Evolutionary conservation across 2,888 invertebrate species (phyloP), one percentile per base, ranked within the genome.

Genomic region (Macrosoma leucophasiata): DNA sequence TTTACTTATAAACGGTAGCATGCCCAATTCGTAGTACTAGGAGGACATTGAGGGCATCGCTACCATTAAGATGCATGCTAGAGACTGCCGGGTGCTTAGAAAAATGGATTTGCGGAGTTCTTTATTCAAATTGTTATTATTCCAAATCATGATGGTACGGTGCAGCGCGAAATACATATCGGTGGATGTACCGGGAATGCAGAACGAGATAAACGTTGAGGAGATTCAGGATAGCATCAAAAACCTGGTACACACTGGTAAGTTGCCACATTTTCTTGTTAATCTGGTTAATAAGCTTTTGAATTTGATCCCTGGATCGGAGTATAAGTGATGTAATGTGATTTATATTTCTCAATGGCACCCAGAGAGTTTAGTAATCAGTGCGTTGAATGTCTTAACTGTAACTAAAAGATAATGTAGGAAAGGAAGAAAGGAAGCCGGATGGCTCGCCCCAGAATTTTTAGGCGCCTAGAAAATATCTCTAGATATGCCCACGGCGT

Each of bases 31-130:
- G 32, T 58, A 58, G 49, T n/a, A n/a, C 39, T 29, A 39, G 41
- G 26, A 22, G 33, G 34, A 30, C 38, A 42, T 36, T 33, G 19
- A 33, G 45, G 44, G 50, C 50, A 46, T 47, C 47, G 48, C 55
- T 61, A 53, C 60, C 58, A 51, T 39, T 22, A 62, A 58, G 50
- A 77, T 78, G 78, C 55, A 61, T 58, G 55, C 52, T 46, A 60
- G 65, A 55, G 67, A 63, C 58, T 61, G 48, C 62, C 56, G 63
- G 58, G 66, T 70, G 62, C 57, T 70, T 33, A 65, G 58, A 61
- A 81, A 72, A 53, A 78, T 79, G 79, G 70, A 74, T 55, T 68
- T 76, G 64, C 63, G 71, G 65, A 76, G 75, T 72, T 66, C 67
- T 27, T 61, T 81, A 46, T 81, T 77, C 41, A 78, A 76, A 67